Percentiles rank a stretch among this genome's conserved stretches.
phyloP scores from a whole-genome alignment of 2,797 vertebrate species.

The Loris lydekkerianus region DNA sequence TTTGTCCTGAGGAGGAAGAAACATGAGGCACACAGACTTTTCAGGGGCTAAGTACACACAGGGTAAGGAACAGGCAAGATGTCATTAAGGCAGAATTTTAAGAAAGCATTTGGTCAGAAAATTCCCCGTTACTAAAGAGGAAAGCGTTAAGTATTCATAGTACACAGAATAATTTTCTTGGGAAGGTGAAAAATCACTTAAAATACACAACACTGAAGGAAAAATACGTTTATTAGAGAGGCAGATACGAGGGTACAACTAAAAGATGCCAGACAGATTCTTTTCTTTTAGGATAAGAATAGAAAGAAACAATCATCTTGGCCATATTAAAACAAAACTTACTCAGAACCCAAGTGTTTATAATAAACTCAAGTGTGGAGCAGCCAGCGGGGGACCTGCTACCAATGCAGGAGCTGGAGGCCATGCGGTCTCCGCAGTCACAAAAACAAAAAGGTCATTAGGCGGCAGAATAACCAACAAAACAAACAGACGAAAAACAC shows the following conservation, averaged over 20 bases:
- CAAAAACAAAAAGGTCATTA: conserved; percentile 82
- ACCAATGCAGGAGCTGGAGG: conserved; percentile 9
- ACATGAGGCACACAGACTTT: not conserved
- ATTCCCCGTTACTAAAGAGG: conserved; percentile 30
- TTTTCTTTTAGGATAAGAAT: conserved; percentile 73
- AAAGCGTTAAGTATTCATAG: conserved; percentile 44
- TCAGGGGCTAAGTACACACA: conserved; percentile 6
- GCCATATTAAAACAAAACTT: conserved; percentile 79
- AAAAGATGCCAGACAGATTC: conserved; percentile 75
- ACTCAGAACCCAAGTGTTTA: conserved; percentile 82
- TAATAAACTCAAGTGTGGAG: conserved; percentile 72
- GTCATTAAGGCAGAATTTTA: conserved; percentile 17
- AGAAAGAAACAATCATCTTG: conserved; percentile 67
- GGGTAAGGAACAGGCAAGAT: not conserved
- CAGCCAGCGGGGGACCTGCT: conserved; percentile 81
- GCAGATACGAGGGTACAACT: conserved; percentile 81
- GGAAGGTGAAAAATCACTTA: conserved; percentile 75
- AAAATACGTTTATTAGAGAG: conserved; percentile 89
- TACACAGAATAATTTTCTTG: conserved; percentile 50
- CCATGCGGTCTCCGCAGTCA: conserved; percentile 71
- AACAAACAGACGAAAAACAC: conserved; percentile 81
- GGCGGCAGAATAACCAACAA: conserved; percentile 79
- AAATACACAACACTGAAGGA: conserved; percentile 87
- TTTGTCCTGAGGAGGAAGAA: not conserved
- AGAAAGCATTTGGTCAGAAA: conserved; percentile 58